Evolutionary conservation across 1,140 invertebrate species (phyloP), one percentile per base, ranked within the genome.

Genomic region (Euglossa dilemma): DNA sequence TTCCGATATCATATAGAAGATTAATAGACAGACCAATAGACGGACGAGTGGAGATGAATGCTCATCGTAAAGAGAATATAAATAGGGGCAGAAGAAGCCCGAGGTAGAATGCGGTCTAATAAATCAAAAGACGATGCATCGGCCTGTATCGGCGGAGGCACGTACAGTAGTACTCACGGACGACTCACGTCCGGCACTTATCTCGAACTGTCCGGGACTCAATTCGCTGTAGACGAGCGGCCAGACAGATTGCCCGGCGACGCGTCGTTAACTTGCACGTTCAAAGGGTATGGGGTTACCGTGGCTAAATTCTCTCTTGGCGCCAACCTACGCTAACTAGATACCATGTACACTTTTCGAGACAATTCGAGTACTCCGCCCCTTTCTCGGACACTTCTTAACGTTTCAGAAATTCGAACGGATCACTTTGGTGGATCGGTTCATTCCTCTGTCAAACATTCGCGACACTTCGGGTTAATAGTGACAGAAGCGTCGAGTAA

Each of bases 81-180:
- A 86, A 86, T 84, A 80, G 82, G 80, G 56, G 36, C n/a, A 75
- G 82, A 86, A 83, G 74, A 69, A 86, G 80, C 69, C 20, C 59
- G 71, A 69, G 67, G 70, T 59, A 86, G 85, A 86, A 86, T 86
- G 85, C 74, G 72, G 85, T 83, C 70, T 84, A 84, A 86, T 86
- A 86, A 86, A 86, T 86, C 85, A 86, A 86, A 86, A 79, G 85
- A 59, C 77, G 69, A 63, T 84, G 74, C 72, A 80, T 70, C 73
- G 75, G 56, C 16, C 59, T 57, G 57, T 85, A 85, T 85, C 84
- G 84, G 47, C 73, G 57, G 36, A 45, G 36, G 52, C 57, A 43
- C 36, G 56, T 77, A 83, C 77, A 25, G 73, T 71, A 85, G 80
- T 83, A 59, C 59, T 66, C 74, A n/a, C 47, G 81, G 36, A 70